Evolutionary conservation across 2,888 invertebrate genomes (phyloP).

Genomic region (Epinotia nisella): DNA sequence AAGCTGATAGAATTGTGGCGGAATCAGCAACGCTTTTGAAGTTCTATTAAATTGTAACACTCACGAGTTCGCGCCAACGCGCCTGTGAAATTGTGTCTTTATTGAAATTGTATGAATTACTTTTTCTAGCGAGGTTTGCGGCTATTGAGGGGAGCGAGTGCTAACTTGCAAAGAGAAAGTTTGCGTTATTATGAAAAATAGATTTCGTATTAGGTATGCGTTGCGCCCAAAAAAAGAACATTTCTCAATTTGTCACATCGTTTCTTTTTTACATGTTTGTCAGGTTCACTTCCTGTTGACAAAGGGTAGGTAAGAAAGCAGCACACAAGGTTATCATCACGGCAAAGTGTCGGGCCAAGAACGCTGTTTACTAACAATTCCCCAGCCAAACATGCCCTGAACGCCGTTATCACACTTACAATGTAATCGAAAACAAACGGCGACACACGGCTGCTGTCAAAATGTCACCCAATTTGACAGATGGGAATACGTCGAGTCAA

Average conservation of each 20-base stretch:
- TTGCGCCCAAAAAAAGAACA: neutral
- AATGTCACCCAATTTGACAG: conserved; percentile 42
- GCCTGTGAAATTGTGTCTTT: conserved; percentile 81
- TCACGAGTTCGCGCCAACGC: conserved; percentile 80
- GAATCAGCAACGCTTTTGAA: conserved; percentile 83
- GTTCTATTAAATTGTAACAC: conserved; percentile 84
- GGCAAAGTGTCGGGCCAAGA: conserved; percentile 49
- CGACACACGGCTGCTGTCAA: conserved; percentile 47
- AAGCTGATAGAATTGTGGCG: conserved; percentile 84
- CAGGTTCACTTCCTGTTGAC: conserved; percentile 16
- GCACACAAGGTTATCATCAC: conserved; percentile 49
- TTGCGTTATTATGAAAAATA: conserved; percentile 21
- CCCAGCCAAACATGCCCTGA: conserved; percentile 50
- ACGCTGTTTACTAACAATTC: conserved; percentile 53
- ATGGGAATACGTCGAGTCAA: conserved; percentile 36
- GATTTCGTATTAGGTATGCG: neutral
- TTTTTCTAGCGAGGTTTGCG: conserved; percentile 56
- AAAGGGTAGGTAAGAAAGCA: neutral
- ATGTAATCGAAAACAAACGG: conserved; percentile 49
- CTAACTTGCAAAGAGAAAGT: conserved; percentile 14
- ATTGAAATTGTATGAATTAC: conserved; percentile 79
- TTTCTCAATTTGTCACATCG: too few species aligned
- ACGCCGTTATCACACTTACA: conserved; percentile 40
- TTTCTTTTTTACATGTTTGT: neutral
- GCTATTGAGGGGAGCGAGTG: conserved; percentile 26